Base-by-base conservation (phyloP, 2,113 vertebrate genomes). In the Panurus biarmicus region DNA sequence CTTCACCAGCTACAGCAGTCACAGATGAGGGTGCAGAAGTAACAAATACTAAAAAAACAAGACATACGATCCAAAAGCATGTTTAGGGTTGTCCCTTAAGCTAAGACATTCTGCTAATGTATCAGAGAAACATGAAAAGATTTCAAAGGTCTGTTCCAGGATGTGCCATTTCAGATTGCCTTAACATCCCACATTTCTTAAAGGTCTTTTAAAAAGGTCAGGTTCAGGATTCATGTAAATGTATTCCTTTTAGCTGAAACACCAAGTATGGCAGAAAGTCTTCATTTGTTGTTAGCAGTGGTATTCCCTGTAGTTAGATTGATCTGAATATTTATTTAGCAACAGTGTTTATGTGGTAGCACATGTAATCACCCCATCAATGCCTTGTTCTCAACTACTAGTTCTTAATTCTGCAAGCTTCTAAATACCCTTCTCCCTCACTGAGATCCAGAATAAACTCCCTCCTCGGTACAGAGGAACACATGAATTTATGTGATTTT, bases 191-290 rank as follows among this genome's bases (percentile, higher is more conserved):
- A 35, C 29, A n/a, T 54, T 85, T 86, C 54, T 80, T 90, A 89
- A 90, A 91, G 72, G 83, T 57, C 50, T 85, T 93, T 83, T 57
- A 7, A 82, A 96, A 91, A 85, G 71, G 51, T 83, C 53, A 88
- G 4, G 9, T 62, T 58, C 5, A 5, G 38, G 88, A 62, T 67
- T 74, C 21, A 70, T 92, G 79, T 53, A 88, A 80, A 86, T 86
- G 28, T 76, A 73, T 83, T 50, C 31, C 5, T 67, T 87, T 76
- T 62, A 77, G 38, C 42, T 83, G 80, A 48, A 89, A 69, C 23
- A 64, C 35, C 51, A 62, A 74, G 25, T 38, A 45, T 6, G 35
- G 38, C 6, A 65, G 42, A 67, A 89, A 76, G 48, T 29, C 66
- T 79, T 35, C 21, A 6, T 73, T 87, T 58, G 21, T 45, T 73